Base-by-base conservation (phyloP, 2,888 invertebrate genomes). In the Mechanitis messenoides region DNA sequence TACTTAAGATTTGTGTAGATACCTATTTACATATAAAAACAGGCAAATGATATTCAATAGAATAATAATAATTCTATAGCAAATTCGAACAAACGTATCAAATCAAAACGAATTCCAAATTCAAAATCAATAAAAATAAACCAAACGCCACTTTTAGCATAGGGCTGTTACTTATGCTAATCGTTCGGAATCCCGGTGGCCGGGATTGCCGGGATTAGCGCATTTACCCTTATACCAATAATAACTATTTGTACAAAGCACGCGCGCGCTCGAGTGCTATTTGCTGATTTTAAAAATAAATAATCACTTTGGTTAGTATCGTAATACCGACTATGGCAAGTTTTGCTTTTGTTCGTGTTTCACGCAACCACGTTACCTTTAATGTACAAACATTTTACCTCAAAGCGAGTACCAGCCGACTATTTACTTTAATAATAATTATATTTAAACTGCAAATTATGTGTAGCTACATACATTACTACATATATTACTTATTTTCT, bases 221-320 rank as follows among this genome's bases (percentile, higher is more conserved):
- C 55, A 35, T 55, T 35, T 5, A n/a, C 59, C 59, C 59, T n/a
- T 12, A 50, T n/a, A 50, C 28, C 31, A 50, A 50, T 31, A 50
- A 50, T 50, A 11, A n/a, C 12, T 67, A 58, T 67, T 67, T 64
- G 59, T 31, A 12, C 7, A 60, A 46, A 53, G 63, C 69, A 69
- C 68, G 69, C 69, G 64, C 53, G 20, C 54, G 20, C 42, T 56
- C 61, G 58, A 68, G 67, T 63, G 62, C 58, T 53, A 46, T 45
- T 50, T 54, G 55, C 35, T 65, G 62, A 63, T 62, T 65, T 61
- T 59, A 58, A 46, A 55, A 58, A 35, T 46, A 61, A 61, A 57
- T 47, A 58, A 28, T 42, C 42, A 11, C 42, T 11, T 42, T 11
- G 42, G 42, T 42, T 42, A 42, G 42, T 7, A 42, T 9, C 9